Conservation (phyloP, 2,888 invertebrate genomes). For the Cyclophora albipunctata region DNA sequence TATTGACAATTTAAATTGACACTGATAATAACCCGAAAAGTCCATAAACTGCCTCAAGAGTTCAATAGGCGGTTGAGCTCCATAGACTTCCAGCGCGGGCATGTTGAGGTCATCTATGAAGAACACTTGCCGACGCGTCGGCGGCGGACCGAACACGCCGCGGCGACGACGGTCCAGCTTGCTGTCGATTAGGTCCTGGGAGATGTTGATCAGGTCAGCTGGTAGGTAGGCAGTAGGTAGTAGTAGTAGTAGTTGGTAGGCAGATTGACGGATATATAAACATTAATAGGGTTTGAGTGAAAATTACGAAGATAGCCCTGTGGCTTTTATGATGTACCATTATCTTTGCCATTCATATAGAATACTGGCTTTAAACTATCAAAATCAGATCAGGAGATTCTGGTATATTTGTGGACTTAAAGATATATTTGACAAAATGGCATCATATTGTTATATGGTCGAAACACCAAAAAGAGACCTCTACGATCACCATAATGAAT, state of each 20-base stretch:
- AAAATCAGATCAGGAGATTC: not conserved
- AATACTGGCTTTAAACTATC: not conserved
- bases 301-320: not conserved
- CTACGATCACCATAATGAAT: too few relatives aligned
- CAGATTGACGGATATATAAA: too few relatives aligned
- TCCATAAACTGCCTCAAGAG: conserved; percentile 91
- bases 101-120: conserved; percentile 95
- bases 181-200: conserved; percentile 81
- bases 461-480: too few relatives aligned
- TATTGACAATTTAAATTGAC: too few relatives aligned
- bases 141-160: conserved; percentile 89
- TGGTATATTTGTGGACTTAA: not conserved
- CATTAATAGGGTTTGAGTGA: too few relatives aligned
- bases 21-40: conserved; percentile 73
- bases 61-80: conserved; percentile 93
- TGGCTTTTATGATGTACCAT: not conserved
- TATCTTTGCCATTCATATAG: not conserved
- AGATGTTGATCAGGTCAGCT: too few relatives aligned
- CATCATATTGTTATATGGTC: too few relatives aligned
- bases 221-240: too few relatives aligned
- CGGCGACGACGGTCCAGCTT: conserved; percentile 85
- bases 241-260: too few relatives aligned
- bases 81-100: conserved; percentile 90
- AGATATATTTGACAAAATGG: too few relatives aligned
- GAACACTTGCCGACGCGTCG: conserved; percentile 85